Evolutionary conservation across 2,888 invertebrate genomes (phyloP).

Genomic region (Ochropleura plecta): DNA sequence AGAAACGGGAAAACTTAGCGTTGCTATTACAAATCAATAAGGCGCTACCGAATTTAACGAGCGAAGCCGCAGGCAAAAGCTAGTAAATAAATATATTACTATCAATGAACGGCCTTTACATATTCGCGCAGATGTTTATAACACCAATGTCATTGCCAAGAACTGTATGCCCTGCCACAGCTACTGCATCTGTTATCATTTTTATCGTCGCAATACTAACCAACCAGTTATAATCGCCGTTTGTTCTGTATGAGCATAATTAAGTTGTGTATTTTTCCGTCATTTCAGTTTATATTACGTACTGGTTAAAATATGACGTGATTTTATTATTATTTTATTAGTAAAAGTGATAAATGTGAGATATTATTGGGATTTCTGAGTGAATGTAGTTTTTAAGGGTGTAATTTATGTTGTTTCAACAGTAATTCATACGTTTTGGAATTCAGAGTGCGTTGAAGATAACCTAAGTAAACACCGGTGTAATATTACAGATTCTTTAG

Average conservation of each 20-base stretch:
- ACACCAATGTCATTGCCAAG: constrained; percentile 30
- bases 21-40: too few species aligned
- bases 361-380: background rate
- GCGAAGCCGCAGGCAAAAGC: too few species aligned
- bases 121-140: constrained; percentile 30
- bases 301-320: constrained; percentile 31
- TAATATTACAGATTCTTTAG: background rate
- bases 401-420: background rate
- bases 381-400: background rate
- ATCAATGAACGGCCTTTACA: constrained; percentile 27
- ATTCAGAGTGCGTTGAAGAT: background rate
- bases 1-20: too few species aligned
- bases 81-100: too few species aligned
- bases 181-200: constrained; percentile 51
- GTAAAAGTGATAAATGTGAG: background rate
- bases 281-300: constrained; percentile 32
- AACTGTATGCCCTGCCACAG: background rate
- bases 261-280: constrained; percentile 30
- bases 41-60: too few species aligned
- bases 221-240: constrained; percentile 16
- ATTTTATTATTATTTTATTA: background rate
- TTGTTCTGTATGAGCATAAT: constrained; percentile 20
- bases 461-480: background rate
- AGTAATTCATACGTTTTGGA: background rate
- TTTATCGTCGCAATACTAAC: constrained; percentile 41